Evolutionary conservation across 2,888 invertebrate genomes (phyloP).

Genomic region (Noctuana brunneofusca): DNA sequence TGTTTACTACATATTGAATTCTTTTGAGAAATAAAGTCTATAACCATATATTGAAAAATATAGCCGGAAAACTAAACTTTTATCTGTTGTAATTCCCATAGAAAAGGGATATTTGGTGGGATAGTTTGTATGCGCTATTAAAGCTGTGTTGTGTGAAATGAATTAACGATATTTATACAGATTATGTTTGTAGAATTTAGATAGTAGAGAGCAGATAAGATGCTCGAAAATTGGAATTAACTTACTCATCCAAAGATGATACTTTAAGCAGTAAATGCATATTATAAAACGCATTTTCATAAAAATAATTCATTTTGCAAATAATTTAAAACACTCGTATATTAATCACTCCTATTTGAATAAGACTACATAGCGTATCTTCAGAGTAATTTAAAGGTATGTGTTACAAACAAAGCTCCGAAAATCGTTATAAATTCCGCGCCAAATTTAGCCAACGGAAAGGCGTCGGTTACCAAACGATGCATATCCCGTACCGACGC

Average conservation of each 20-base stretch:
- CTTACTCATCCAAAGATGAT: background rate
- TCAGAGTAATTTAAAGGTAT: background rate
- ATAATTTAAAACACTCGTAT: background rate
- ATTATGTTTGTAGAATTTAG: too few species aligned
- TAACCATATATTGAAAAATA: too few species aligned
- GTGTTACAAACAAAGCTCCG: background rate
- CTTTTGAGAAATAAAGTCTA: too few species aligned
- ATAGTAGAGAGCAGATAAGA: too few species aligned
- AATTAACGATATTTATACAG: too few species aligned
- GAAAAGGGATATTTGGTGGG: too few species aligned
- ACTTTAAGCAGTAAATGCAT: background rate
- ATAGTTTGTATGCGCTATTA: too few species aligned
- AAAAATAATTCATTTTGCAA: background rate
- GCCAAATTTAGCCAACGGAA: conserved; percentile 24
- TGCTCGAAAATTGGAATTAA: too few species aligned
- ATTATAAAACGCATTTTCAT: background rate
- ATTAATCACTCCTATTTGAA: background rate
- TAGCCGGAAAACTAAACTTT: too few species aligned
- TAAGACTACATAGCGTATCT: background rate
- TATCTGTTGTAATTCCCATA: too few species aligned
- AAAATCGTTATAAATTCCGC: conserved; percentile 4
- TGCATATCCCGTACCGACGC: conserved; percentile 29
- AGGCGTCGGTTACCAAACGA: conserved; percentile 7
- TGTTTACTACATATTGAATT: too few species aligned
- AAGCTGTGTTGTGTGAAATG: too few species aligned